Percentiles rank a stretch among this genome's conserved stretches.
Evolutionary conservation across 2,797 vertebrate species (phyloP).

Genomic region (Gephyroberyx darwinii): DNA sequence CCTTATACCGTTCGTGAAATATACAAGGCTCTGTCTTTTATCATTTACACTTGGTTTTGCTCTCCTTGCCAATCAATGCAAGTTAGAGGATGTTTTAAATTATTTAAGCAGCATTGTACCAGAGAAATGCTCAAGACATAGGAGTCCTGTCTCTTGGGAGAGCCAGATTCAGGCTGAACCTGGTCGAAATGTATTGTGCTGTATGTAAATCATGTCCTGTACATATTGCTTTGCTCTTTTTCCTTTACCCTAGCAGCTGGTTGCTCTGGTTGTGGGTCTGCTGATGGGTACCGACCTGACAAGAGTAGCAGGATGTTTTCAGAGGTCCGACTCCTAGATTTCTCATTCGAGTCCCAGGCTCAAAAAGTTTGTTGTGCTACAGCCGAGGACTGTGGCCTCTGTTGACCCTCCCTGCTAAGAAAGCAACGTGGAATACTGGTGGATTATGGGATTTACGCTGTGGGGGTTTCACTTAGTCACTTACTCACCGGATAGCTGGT

Average conservation of each 20-base stretch:
- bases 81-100: not conserved
- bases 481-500: slow-evolving; percentile 28
- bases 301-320: not conserved
- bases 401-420: slow-evolving; percentile 48
- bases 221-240: not conserved
- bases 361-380: slow-evolving; percentile 39
- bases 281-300: slow-evolving; percentile 21
- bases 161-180: not conserved
- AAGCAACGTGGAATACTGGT: slow-evolving; percentile 53
- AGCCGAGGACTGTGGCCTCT: slow-evolving; percentile 4
- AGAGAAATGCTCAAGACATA: slow-evolving; percentile 4
- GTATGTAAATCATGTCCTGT: not conserved
- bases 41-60: not conserved
- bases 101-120: not conserved
- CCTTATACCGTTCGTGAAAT: slow-evolving; percentile 34
- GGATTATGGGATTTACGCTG: slow-evolving; percentile 55
- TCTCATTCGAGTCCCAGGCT: not conserved
- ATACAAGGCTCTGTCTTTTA: not conserved
- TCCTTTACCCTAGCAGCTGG: not conserved
- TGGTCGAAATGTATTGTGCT: not conserved
- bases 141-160: not conserved
- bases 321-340: slow-evolving; percentile 2
- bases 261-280: not conserved
- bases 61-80: slow-evolving; percentile 5
- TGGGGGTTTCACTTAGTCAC: slow-evolving; percentile 33